A percentile compares a stretch with the other conserved stretches of the same genome.
Evolutionary conservation across 2,113 vertebrate genomes (phyloP).

Genomic region (Callocephalon fimbriatum): DNA sequence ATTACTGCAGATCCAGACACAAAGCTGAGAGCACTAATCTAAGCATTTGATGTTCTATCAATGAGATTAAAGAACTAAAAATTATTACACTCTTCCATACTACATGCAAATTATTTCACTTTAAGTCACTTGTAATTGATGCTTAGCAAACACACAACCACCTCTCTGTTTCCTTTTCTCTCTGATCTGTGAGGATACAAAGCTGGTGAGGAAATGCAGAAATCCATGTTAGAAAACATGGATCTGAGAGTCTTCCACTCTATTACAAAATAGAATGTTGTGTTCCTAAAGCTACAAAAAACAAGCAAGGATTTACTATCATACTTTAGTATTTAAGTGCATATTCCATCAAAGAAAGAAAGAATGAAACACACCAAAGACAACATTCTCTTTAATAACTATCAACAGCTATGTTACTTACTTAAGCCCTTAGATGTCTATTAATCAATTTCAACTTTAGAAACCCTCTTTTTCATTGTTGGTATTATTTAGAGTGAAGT

Average conservation of each 20-base stretch:
- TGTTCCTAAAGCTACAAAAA: not conserved
- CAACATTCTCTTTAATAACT: constrained; percentile 12
- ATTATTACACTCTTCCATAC: not conserved
- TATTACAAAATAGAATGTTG: not conserved
- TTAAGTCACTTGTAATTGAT: not conserved
- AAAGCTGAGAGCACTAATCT: not conserved
- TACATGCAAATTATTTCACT: not conserved
- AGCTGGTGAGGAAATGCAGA: not conserved
- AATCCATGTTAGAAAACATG: not conserved
- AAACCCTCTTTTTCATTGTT: not conserved
- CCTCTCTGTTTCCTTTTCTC: not conserved
- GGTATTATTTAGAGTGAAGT: not conserved
- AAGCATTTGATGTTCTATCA: not conserved
- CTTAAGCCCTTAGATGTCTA: not conserved
- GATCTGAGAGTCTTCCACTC: not conserved
- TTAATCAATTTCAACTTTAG: not conserved
- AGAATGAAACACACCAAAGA: not conserved
- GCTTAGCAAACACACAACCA: not conserved
- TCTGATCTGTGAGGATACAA: not conserved
- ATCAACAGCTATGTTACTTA: not conserved
- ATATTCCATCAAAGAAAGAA: not conserved
- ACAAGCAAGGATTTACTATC: not conserved
- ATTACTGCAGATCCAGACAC: not conserved
- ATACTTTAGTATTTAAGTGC: not conserved
- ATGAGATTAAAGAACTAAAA: not conserved